Evolutionary conservation across 1,140 invertebrate genomes (phyloP).

Genomic region (Chionoecetes opilio): DNA sequence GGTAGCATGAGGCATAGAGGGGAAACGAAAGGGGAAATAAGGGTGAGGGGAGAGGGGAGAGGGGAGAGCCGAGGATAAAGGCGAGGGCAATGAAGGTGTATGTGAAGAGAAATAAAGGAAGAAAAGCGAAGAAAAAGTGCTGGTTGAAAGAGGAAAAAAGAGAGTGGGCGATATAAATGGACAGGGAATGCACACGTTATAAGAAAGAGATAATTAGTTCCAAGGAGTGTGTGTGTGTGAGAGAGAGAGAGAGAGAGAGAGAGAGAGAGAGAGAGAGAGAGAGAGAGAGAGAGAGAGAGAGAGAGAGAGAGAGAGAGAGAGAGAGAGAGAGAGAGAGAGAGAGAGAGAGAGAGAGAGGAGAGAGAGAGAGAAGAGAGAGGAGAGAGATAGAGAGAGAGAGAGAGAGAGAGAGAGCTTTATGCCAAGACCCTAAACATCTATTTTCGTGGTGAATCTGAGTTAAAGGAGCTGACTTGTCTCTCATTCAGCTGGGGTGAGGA

Average conservation of each 20-base stretch:
- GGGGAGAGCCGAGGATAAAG: constrained; percentile 31
- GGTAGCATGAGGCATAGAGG: neutral
- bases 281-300: constrained; percentile 44
- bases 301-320: constrained; percentile 50
- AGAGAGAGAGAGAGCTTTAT: constrained; percentile 42
- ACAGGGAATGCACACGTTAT: neutral
- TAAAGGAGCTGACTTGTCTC: constrained; percentile 46
- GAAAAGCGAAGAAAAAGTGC: constrained; percentile 40
- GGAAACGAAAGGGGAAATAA: constrained; percentile 32
- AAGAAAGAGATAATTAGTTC: neutral
- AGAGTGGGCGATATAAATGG: constrained; percentile 46
- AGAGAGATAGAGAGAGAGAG: constrained; percentile 51
- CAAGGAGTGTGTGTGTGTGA: neutral
- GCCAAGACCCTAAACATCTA: constrained; percentile 46
- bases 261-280: constrained; percentile 39
- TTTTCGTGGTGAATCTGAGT: constrained; percentile 42
- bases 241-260: neutral
- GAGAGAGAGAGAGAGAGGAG: constrained; percentile 14
- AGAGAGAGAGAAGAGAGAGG: constrained; percentile 21
- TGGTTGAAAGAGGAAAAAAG: constrained; percentile 40
- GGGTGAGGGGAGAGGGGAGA: constrained; percentile 13
- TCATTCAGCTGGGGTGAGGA: constrained; percentile 35
- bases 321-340: constrained; percentile 34
- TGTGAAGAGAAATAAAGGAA: constrained; percentile 49
- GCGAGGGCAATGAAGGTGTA: neutral